phyloP scores from a whole-genome alignment of 92 coral and sea anemone genomes.

The Palythoa grandis region DNA sequence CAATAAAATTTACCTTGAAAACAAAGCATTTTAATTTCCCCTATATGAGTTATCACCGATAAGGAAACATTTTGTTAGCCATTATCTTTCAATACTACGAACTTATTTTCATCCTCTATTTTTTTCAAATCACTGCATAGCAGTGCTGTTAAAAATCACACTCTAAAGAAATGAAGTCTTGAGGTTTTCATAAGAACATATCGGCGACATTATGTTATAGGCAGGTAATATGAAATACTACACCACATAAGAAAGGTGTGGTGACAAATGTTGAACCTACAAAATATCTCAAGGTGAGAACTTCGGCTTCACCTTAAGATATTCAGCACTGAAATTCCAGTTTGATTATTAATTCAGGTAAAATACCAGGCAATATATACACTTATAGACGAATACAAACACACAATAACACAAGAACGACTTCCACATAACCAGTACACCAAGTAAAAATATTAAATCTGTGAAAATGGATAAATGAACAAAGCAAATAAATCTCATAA shows the following conservation, averaged over 20 bases:
- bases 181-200: background rate
- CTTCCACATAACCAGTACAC: slow-evolving; percentile 30
- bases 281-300: background rate
- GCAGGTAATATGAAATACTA: background rate
- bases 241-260: background rate
- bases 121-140: too few relatives aligned
- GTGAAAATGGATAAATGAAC: background rate
- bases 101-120: too few relatives aligned
- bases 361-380: slow-evolving; percentile 29
- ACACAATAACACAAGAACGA: slow-evolving; percentile 13
- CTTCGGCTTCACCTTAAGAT: background rate
- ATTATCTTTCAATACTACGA: too few relatives aligned
- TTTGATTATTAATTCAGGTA: background rate
- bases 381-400: background rate
- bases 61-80: background rate
- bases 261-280: background rate
- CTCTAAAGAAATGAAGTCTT: too few relatives aligned
- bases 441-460: background rate
- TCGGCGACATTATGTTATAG: too few relatives aligned
- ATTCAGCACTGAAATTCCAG: background rate
- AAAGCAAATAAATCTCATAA: slow-evolving; percentile 52
- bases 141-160: too few relatives aligned
- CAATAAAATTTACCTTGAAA: background rate
- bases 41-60: background rate
- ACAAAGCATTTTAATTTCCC: background rate